Base-by-base conservation (phyloP, 2,888 invertebrate genomes). In the Leptopilina drosophilae region DNA sequence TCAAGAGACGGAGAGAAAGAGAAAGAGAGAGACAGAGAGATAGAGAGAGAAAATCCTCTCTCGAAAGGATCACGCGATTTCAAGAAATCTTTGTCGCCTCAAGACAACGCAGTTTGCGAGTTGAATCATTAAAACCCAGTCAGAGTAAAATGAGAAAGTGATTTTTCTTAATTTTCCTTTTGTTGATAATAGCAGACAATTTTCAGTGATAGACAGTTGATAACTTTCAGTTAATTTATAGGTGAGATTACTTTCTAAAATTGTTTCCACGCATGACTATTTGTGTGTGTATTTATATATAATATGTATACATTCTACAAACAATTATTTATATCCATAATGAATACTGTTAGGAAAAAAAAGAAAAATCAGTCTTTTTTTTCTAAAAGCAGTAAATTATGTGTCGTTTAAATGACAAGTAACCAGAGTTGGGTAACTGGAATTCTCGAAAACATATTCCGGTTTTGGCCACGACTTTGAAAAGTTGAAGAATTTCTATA, bases 61-160 rank as follows among this genome's bases (percentile, higher is more conserved):
- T 73, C 42, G 42, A 42, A 8, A n/a, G 14, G 6, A 56, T 33
- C n/a, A 73, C 53, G 46, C 12, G 20, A 49, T 67, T 67, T 20
- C 49, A 11, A 49, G 49, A 11, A 40, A 11, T 20, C 49, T 33
- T 56, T 73, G 73, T 73, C 53, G 56, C 56, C 26, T 56, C 15
- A 15, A 62, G 62, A 62, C 62, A 62, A 20, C 26, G 4, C 12
- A 73, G 46, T 42, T 42, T 42, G 4, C 5, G 15, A 2, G 42
- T 15, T 4, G 33, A 33, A 67, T 20, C 67, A 49, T 20, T 67
- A 67, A 67, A 67, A 15, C 46, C 11, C 56, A 56, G 53, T 53
- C 67, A 53, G 5, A 26, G 49, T 33, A 53, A 56, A 73, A 14
- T n/a, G 53, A 73, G 73, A 73, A 73, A 73, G 73, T 73, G 12